A percentile compares a stretch with the other conserved stretches of the same genome.
These are phyloP conservation scores for Cyclopterus lumpus DNA, from an alignment of 2,797 vertebrate species.

Conservation along the genomic window DNA sequence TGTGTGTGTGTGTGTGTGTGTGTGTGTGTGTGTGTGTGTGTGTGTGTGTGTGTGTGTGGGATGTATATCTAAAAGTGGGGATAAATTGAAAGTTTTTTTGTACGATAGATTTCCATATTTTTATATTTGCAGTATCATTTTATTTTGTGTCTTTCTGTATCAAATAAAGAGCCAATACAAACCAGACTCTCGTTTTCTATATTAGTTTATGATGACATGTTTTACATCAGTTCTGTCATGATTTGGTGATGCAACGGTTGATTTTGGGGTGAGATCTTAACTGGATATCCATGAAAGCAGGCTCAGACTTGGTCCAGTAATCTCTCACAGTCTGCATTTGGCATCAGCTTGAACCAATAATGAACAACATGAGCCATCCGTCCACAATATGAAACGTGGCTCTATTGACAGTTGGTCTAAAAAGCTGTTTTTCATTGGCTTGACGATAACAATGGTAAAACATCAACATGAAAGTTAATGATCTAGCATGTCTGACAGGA, in stretches of 20 bases:
- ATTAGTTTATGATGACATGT: not conserved
- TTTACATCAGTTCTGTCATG: not conserved
- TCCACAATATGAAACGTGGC: constrained; percentile 9
- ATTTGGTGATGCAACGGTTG: not conserved
- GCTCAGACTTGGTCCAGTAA: not conserved
- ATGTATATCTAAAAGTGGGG: constrained; percentile 7
- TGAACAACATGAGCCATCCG: not conserved
- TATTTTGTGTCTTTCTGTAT: constrained; percentile 25
- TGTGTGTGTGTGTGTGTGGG: constrained; percentile 12
- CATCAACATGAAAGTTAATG: not conserved
- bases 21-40: no score
- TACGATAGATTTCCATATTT: constrained; percentile 51
- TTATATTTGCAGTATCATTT: constrained; percentile 40
- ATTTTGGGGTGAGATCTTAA: not conserved
- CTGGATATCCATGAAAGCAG: constrained; percentile 9
- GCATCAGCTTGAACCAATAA: constrained; percentile 4
- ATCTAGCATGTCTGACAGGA: not conserved
- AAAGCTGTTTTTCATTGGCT: constrained; percentile 2
- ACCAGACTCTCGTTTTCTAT: not conserved
- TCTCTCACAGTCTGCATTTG: not conserved
- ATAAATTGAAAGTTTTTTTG: constrained; percentile 30
- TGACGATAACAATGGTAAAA: not conserved
- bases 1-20: no score
- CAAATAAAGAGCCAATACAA: constrained; percentile 58
- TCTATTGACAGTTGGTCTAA: not conserved